Evolutionary conservation across 2,888 invertebrate species (phyloP), one percentile per base, ranked within the genome.

Genomic region (Pterostichus niger): DNA sequence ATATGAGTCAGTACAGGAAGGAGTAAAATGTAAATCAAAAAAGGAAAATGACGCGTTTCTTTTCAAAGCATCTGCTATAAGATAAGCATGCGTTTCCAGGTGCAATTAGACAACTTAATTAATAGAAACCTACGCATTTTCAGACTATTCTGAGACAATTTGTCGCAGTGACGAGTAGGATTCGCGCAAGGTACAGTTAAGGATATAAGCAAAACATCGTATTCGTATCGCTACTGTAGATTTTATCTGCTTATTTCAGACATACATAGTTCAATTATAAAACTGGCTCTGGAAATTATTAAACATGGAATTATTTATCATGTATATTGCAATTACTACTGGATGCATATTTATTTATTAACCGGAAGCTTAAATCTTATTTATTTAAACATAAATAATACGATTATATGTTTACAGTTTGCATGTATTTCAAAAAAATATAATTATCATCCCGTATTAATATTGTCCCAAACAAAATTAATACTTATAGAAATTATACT

Each of bases 51-150:
- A 68, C 11, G 52, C 35, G 17, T 68, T 80, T 80, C 80, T 80
- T 80, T 78, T 33, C 68, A 35, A 17, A 54, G 81, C 81, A 81
- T 71, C 81, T 81, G 81, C 54, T 52, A 49, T 15, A 46, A 44
- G 75, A 75, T 75, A 75, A 75, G 52, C 73, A 24, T 64, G 56
- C 35, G 68, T 44, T 81, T 73, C 35, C 40, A 73, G 24, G 15
- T 54, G 40, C 40, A 40, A 40, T 40, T 40, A 40, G 40, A 40
- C 40, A 40, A 40, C 71, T 40, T 81, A 81, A 81, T 81, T 81
- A 81, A 81, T 81, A 81, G 81, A 81, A 81, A 73, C 81, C 81
- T 71, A 81, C 81, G 56, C 81, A 35, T n/a, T 73, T 73, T 17
- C 24, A 33, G 73, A 1, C 13, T 73, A 9, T 73, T 10, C 31